These are phyloP conservation scores for Ictidomys tridecemlineatus DNA, from an alignment of 2,113 vertebrate genomes.

Conservation along the genomic window DNA sequence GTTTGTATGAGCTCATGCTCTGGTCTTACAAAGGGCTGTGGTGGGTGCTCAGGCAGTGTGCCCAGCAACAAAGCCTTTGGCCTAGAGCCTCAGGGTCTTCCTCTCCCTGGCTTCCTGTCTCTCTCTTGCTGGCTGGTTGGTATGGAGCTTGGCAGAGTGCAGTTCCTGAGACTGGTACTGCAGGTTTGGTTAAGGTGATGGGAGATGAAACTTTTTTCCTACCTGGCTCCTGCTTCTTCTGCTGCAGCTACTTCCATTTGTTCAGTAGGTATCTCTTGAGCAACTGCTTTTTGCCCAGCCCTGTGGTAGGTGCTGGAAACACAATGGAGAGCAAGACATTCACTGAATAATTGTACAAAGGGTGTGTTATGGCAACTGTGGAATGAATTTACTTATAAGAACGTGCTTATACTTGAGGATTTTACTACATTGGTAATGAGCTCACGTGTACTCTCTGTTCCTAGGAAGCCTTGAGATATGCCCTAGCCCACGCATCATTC, in stretches of 20 bases:
- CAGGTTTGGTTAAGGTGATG: neutral
- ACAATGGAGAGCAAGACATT: neutral
- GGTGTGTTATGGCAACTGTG: neutral
- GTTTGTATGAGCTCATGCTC: neutral
- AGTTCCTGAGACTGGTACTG: neutral
- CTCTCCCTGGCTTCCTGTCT: neutral
- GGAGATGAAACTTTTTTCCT: neutral
- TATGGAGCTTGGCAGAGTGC: neutral
- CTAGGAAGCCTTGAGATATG: conserved; percentile 90
- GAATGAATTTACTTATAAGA: conserved; percentile 19
- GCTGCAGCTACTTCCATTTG: conserved; percentile 27
- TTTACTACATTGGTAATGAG: neutral
- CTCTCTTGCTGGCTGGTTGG: neutral
- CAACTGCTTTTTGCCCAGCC: neutral
- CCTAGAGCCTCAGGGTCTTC: neutral
- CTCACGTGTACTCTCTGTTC: conserved; percentile 40
- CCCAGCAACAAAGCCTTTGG: neutral
- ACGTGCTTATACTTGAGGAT: conserved; percentile 46
- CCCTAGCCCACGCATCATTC: conserved; percentile 90
- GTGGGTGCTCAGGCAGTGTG: neutral
- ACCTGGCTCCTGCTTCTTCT: neutral
- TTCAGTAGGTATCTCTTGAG: neutral
- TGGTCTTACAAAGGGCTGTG: neutral
- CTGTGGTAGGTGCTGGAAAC: neutral
- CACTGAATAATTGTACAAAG: neutral